Base-by-base conservation (phyloP, 1,140 invertebrate species). In the Papilio dardanus region DNA sequence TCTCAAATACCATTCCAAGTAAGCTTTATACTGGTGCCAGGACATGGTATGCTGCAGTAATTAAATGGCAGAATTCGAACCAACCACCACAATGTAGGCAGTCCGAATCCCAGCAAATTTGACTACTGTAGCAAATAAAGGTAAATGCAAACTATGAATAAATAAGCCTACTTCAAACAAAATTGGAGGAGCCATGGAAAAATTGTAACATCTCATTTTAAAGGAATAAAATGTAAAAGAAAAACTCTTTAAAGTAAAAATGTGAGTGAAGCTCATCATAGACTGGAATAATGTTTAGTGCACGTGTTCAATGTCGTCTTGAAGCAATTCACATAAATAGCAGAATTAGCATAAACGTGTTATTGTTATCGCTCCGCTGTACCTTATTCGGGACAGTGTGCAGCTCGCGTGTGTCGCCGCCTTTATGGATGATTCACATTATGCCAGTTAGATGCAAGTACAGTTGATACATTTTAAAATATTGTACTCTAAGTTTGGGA, bases 321-420 rank as follows among this genome's bases (percentile, higher is more conserved):
- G 5, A 7, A 46, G 14, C 42, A 46, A 46, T 46, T 19, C n/a
- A 16, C 16, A n/a, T 46, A 46, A 16, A n/a, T 19, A 6, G 42
- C 42, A n/a, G 42, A 46, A 46, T 46, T 46, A 46, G 16, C 42
- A 46, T 46, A 46, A 46, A 46, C 42, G 16, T 46, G 42, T 46
- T 46, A 46, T 46, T 46, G 42, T n/a, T 46, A 16, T 46, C 42
- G 42, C 42, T n/a, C 16, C 3, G 42, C 42, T 46, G 42, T 5
- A n/a, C n/a, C n/a, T n/a, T n/a, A n/a, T 19, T 4, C 16, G 7
- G 42, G 42, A 46, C 42, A 16, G 14, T 19, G 42, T 46, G 42
- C 42, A 4, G 42, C 42, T 19, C 42, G 42, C 42, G 42, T 46
- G 42, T n/a, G 8, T 7, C 42, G 42, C 42, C 19, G n/a, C 12